These are phyloP conservation scores for Polydrusus pterygomalis DNA, from an alignment of 2,888 invertebrate genomes.

Conservation along the genomic window DNA sequence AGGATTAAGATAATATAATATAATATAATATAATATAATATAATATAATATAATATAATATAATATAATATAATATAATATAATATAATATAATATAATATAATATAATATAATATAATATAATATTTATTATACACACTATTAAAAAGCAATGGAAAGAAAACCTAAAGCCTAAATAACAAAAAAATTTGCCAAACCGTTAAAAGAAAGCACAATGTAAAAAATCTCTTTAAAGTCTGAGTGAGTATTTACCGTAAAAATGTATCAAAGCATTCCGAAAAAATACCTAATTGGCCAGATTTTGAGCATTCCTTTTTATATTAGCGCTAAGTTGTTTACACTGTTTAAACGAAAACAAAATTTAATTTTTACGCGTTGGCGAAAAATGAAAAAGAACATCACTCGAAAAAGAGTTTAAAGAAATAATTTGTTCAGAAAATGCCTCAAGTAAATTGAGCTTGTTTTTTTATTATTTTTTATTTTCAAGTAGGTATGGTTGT, in stretches of 20 bases:
- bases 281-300: slow-evolving; percentile 10
- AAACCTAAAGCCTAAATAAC: not conserved
- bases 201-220: not conserved
- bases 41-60: no score
- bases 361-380: slow-evolving; percentile 13
- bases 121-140: no score
- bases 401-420: not conserved
- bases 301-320: slow-evolving; percentile 15
- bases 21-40: no score
- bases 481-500: no score
- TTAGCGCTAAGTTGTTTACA: slow-evolving; percentile 19
- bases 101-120: no score
- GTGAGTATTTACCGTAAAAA: slow-evolving; percentile 11
- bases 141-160: not conserved
- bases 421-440: slow-evolving; percentile 4
- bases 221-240: slow-evolving; percentile 2
- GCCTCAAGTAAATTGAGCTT: not conserved
- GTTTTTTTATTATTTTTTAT: not conserved
- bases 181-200: not conserved
- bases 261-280: slow-evolving; percentile 20
- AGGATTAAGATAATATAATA: no score
- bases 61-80: no score
- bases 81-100: no score
- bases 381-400: slow-evolving; percentile 2
- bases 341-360: slow-evolving; percentile 19